Evolutionary conservation across 1,140 invertebrate species (phyloP), one percentile per base, ranked within the genome.

Genomic region (Pectinophora gossypiella): DNA sequence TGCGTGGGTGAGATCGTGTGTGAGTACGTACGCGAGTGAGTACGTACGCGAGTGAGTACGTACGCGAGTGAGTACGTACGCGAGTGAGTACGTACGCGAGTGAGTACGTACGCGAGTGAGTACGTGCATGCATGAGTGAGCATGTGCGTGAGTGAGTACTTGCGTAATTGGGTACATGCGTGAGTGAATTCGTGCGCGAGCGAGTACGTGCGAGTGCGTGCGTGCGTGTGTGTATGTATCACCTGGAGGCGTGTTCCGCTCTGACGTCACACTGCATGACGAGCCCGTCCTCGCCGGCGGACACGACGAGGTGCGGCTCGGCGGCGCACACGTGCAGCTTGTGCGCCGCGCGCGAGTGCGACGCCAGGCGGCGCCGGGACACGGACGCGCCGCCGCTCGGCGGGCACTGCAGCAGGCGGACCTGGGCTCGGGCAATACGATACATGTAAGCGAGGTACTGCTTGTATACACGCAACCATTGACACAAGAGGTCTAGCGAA

Each of bases 261-360:
- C 97, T 90, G 46, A 98, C 89, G 89, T 98, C 97, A 59, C 95
- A 93, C 56, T 92, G 91, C 64, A 94, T 90, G 2, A 97, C 92
- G 36, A 92, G 84, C 0, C 92, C 94, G 90, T 98, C 97, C 89
- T 98, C 96, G 6, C 96, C 97, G 66, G 92, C 95, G 61, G 94
- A 96, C 7, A 98, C 88, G 48, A 98, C 88, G 13, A 94, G 85
- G 72, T 96, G 92, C 7, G 95, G 94, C 53, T 92, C 93, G 51
- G 94, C 92, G 13, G 90, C 83, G 60, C 93, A 90, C 50, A 95
- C 87, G 52, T 94, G 90, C 59, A 97, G 83, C 89, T 96, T 97
- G 78, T 96, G 95, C 47, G 93, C 93, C 21, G 95, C 89, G 53
- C 91, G 91, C 47, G 87, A 77, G 84, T 97, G 96, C 16, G 91